phyloP scores from a whole-genome alignment of 2,113 vertebrate genomes.

The Ammodramus savannarum region DNA sequence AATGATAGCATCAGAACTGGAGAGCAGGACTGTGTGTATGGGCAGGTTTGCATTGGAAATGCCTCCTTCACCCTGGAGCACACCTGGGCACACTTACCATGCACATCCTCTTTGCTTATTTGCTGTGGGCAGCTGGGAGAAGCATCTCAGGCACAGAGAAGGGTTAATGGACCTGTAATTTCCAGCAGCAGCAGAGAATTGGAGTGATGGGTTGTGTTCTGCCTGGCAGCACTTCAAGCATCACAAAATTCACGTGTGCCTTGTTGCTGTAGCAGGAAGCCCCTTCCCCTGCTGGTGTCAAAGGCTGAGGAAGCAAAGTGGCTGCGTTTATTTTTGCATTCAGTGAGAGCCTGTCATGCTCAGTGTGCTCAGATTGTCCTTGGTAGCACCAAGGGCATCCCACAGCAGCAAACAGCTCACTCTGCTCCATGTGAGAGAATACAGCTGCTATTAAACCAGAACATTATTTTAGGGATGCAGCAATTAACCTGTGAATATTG shows the following conservation, averaged over 20 bases:
- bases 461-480: background rate
- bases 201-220: background rate
- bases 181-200: background rate
- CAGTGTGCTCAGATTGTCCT: background rate
- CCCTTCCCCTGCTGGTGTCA: background rate
- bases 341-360: background rate
- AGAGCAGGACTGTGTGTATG: background rate
- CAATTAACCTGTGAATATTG: conserved; percentile 13
- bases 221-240: background rate
- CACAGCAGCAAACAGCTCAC: background rate
- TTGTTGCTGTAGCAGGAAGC: background rate
- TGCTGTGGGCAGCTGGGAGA: background rate
- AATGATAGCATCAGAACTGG: background rate
- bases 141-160: background rate
- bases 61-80: background rate
- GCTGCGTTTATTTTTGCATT: background rate
- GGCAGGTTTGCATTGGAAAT: background rate
- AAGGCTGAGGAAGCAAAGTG: background rate
- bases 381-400: conserved; percentile 43
- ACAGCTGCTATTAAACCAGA: background rate
- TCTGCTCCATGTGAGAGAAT: background rate
- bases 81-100: background rate
- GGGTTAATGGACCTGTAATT: background rate
- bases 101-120: background rate
- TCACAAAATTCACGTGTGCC: background rate